phyloP scores from a whole-genome alignment of 2,113 vertebrate species.

The Heteronetta atricapilla region DNA sequence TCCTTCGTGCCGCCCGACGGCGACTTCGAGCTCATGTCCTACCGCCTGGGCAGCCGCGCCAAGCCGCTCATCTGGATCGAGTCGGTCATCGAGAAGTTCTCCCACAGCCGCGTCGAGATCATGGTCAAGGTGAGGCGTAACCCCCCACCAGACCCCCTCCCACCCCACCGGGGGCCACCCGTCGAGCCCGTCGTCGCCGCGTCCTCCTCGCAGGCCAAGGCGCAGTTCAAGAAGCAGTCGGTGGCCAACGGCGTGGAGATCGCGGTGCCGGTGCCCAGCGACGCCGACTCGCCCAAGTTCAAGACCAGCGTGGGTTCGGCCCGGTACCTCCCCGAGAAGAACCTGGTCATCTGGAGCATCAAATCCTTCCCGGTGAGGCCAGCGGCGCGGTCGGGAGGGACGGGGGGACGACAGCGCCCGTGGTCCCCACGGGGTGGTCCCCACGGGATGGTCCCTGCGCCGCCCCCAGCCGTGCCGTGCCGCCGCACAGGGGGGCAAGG shows the following conservation, averaged over 20 bases:
- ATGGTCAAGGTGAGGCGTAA: conserved; percentile 74
- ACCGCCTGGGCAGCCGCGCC: conserved; percentile 93
- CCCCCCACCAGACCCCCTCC: too few species aligned
- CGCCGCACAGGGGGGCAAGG: conserved; percentile 86
- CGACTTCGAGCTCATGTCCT: conserved; percentile 95
- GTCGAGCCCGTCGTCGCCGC: neutral
- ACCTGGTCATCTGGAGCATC: conserved; percentile 91
- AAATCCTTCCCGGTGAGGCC: conserved; percentile 91
- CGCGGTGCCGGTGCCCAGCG: conserved; percentile 90
- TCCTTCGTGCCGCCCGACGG: conserved; percentile 94
- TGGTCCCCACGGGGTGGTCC: too few species aligned
- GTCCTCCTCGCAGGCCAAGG: conserved; percentile 85
- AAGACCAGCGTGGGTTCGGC: conserved; percentile 90
- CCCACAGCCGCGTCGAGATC: conserved; percentile 93
- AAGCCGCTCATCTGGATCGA: conserved; percentile 97
- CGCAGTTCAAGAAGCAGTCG: conserved; percentile 97
- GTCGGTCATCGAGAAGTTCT: conserved; percentile 94
- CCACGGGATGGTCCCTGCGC: neutral
- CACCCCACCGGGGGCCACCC: rapidly evolving
- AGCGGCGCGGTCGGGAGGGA: too few species aligned
- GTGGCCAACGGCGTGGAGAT: conserved; percentile 95
- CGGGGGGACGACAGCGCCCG: too few species aligned
- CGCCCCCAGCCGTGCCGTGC: neutral
- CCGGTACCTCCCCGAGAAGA: conserved; percentile 90
- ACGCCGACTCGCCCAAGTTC: conserved; percentile 93